Evolutionary conservation across 1,140 invertebrate genomes (phyloP), one percentile per base, ranked within the genome.

Genomic region (Neuroterus valhalla): DNA sequence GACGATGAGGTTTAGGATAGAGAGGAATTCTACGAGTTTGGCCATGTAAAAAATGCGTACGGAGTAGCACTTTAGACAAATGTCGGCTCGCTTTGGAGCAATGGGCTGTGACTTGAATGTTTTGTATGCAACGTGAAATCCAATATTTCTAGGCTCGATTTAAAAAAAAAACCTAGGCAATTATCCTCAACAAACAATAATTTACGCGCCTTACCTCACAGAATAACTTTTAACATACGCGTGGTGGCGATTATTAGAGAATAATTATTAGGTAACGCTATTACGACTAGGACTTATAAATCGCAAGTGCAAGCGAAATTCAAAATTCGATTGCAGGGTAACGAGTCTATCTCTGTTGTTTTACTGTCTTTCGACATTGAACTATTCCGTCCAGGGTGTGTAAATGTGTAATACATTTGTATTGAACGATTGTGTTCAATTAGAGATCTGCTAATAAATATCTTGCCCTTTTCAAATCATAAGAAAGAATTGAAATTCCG

Each of bases 71-170:
- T 78, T 75, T 78, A 45, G 45, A 78, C 70, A 70, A 81, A 79
- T 67, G 76, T 82, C 78, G 74, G 81, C 74, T 80, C 78, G 78
- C 72, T 84, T 81, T 82, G 78, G 78, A 82, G 81, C 79, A 82
- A 80, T 83, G 81, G 82, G 82, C 82, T 85, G 82, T 85, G 83
- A 85, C 78, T 85, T 80, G 78, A 83, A 80, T 76, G 78, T 85
- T 82, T 52, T 81, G 75, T 80, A 67, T 70, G 67, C 62, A 76
- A 82, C 68, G 77, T 68, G 77, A 72, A 81, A 78, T 76, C 43
- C 45, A 17, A 69, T 81, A 83, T 68, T 71, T 62, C 71, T 77
- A 77, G 77, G 79, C 70, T 75, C 52, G 44, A 73, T 68, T 23
- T 31, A 44, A 66, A 75, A 15, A 55, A 62, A 76, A 46, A 66